Conservation (phyloP, 2,888 invertebrate species). For the Pseudanteris insignis region DNA sequence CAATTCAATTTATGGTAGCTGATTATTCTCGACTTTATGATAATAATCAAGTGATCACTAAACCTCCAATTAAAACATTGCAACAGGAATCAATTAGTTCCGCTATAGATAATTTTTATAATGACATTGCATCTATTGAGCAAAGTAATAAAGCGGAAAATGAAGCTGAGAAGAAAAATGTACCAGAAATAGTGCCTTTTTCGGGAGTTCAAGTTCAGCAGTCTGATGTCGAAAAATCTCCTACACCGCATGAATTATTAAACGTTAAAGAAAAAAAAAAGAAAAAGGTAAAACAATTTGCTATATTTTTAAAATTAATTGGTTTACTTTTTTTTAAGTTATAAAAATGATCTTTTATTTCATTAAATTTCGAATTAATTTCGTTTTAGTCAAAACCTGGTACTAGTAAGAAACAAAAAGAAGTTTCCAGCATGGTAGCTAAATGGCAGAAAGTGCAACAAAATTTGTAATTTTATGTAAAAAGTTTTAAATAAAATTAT, state of each 20-base stretch:
- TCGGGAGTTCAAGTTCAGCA: conserved; percentile 38
- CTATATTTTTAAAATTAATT: too few species aligned
- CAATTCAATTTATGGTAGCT: conserved; percentile 59
- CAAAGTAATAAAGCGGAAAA: conserved; percentile 48
- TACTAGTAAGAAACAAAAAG: conserved; percentile 76
- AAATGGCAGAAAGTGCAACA: conserved; percentile 79
- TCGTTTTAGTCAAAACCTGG: conserved; percentile 71
- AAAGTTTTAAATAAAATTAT: not conserved
- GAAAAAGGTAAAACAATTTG: conserved; percentile 56
- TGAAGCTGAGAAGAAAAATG: conserved; percentile 46
- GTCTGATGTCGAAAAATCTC: conserved; percentile 31
- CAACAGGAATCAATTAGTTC: conserved; percentile 64
- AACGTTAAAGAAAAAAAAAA: conserved; percentile 65
- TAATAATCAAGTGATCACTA: conserved; percentile 62
- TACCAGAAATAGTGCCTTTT: conserved; percentile 40
- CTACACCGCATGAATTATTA: conserved; percentile 37
- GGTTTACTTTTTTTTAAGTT: not conserved
- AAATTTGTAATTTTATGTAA: conserved; percentile 56
- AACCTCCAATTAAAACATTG: conserved; percentile 61
- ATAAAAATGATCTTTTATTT: conserved; percentile 5
- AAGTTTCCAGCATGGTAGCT: conserved; percentile 75
- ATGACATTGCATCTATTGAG: conserved; percentile 71
- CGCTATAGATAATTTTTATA: conserved; percentile 72
- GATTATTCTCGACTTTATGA: conserved; percentile 60
- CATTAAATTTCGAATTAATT: too few species aligned